phyloP scores from a whole-genome alignment of 2,888 invertebrate genomes.

The Sisyra terminalis region DNA sequence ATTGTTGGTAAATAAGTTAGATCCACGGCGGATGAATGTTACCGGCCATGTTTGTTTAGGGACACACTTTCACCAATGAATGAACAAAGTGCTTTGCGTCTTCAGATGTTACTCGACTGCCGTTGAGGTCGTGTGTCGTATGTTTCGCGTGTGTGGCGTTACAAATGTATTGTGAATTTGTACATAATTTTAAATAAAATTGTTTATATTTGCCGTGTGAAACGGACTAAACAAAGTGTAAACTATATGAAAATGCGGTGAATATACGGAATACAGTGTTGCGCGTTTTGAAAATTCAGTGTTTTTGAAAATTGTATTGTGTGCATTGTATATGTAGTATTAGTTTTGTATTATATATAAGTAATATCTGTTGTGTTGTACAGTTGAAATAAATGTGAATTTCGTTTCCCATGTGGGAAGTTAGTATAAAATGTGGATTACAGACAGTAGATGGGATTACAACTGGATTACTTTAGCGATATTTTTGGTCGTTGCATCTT shows the following conservation, averaged over 20 bases:
- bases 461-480: slow-evolving; percentile 44
- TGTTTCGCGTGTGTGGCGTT: background rate
- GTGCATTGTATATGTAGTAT: slow-evolving; percentile 31
- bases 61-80: slow-evolving; percentile 4
- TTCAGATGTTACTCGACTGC: background rate
- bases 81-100: slow-evolving; percentile 6
- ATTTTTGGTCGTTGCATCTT: slow-evolving; percentile 29
- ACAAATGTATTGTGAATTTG: background rate
- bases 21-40: background rate
- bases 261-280: background rate
- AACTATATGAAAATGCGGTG: background rate
- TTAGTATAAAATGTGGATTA: slow-evolving; percentile 44
- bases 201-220: background rate
- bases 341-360: slow-evolving; percentile 21
- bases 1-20: too few species aligned
- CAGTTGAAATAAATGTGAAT: background rate
- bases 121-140: background rate
- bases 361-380: slow-evolving; percentile 15
- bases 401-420: slow-evolving; percentile 27
- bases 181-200: background rate
- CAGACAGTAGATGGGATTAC: slow-evolving; percentile 49
- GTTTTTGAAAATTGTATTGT: slow-evolving; percentile 13
- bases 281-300: background rate
- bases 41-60: slow-evolving; percentile 23
- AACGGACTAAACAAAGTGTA: background rate